A percentile compares a stretch with the other conserved stretches of the same genome.
These are phyloP conservation scores for Mesochorus sp. DNA, from an alignment of 2,888 invertebrate species.

Conservation along the genomic window DNA sequence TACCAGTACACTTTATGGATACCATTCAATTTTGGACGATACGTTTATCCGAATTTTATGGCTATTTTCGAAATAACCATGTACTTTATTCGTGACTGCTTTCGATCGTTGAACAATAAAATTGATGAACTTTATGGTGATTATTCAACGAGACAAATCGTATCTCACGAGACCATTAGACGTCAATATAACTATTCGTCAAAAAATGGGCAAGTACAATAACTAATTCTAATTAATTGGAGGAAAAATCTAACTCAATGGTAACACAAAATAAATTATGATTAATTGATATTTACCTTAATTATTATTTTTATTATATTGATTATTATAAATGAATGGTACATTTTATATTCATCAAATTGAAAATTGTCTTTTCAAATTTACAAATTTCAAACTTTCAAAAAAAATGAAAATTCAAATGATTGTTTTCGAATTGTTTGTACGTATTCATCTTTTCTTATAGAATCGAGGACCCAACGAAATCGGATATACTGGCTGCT, in stretches of 20 bases:
- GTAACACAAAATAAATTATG: not conserved
- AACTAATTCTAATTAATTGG: too few species aligned
- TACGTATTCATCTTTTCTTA: not conserved
- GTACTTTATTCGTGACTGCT: constrained; percentile 27
- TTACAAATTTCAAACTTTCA: too few species aligned
- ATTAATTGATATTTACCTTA: not conserved
- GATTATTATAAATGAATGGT: too few species aligned
- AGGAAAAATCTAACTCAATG: not conserved
- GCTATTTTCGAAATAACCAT: constrained; percentile 37
- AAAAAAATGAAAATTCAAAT: too few species aligned
- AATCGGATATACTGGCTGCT: constrained; percentile 12
- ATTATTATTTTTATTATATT: too few species aligned
- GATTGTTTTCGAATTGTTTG: not conserved
- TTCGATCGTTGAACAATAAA: constrained; percentile 32
- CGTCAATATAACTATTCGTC: not conserved
- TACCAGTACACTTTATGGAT: not conserved
- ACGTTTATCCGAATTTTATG: constrained; percentile 46
- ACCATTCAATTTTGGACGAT: constrained; percentile 37
- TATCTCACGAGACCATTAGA: not conserved
- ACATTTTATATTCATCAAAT: too few species aligned
- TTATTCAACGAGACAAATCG: not conserved
- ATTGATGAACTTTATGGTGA: constrained; percentile 15
- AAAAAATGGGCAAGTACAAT: constrained; percentile 15
- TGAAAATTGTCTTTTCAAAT: too few species aligned
- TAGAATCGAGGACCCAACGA: constrained; percentile 6